These are phyloP conservation scores for Otocyon megalotis DNA, from an alignment of 2,113 vertebrate species.

Conservation along the genomic window DNA sequence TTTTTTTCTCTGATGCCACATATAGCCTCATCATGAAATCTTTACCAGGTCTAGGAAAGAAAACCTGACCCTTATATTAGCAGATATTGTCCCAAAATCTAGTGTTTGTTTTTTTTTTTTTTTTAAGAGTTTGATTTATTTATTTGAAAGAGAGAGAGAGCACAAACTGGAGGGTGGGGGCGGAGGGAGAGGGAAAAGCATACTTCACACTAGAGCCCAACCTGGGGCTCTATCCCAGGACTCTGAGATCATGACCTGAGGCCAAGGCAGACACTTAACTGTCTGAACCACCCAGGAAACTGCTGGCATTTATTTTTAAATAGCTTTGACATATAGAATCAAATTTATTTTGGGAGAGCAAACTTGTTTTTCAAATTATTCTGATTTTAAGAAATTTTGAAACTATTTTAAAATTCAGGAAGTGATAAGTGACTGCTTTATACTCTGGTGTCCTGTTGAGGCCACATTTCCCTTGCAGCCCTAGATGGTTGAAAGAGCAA, in stretches of 20 bases:
- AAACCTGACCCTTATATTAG: not conserved
- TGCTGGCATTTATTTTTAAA: not conserved
- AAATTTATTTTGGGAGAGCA: not conserved
- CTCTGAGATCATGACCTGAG: not conserved
- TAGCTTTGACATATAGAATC: not conserved
- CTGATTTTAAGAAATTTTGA: not conserved
- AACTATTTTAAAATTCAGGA: not conserved
- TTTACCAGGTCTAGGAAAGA: not conserved
- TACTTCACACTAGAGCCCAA: not conserved
- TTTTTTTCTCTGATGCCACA: not conserved
- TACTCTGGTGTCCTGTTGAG: not conserved
- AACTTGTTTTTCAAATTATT: not conserved
- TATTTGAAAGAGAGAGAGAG: not conserved
- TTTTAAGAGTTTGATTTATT: not conserved
- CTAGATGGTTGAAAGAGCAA: not conserved
- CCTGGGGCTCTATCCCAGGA: not conserved
- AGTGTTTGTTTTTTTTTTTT: not conserved
- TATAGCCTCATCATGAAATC: not conserved
- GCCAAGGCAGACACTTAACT: not conserved
- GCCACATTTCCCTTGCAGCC: not conserved
- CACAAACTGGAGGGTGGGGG: rapidly evolving
- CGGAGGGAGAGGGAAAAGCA: not conserved
- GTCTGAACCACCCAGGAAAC: not conserved
- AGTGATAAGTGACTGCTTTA: not conserved
- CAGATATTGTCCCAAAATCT: not conserved